Conservation (phyloP, 2,888 invertebrate genomes). For the Gastrophysa polygoni region DNA sequence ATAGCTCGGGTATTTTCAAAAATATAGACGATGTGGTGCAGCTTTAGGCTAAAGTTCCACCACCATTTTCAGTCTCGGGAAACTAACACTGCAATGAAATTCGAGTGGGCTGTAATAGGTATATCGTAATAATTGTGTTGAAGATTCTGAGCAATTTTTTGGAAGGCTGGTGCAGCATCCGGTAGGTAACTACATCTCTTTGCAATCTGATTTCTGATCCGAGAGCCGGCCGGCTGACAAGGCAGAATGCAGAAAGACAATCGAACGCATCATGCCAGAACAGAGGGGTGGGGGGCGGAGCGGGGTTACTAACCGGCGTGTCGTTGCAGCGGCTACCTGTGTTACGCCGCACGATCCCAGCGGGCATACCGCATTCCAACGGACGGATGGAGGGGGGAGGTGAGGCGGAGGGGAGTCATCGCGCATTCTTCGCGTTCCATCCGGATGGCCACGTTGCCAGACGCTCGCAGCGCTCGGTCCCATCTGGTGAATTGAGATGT, state of each 20-base stretch:
- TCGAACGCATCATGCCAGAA: constrained; percentile 37
- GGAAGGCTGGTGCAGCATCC: too few species aligned
- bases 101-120: too few species aligned
- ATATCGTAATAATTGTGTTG: too few species aligned
- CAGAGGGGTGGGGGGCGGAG: constrained; percentile 37
- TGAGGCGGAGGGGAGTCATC: constrained; percentile 44
- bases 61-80: too few species aligned
- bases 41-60: too few species aligned
- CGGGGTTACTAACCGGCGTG: constrained; percentile 30
- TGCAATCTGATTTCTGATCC: too few species aligned
- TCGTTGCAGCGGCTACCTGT: constrained; percentile 51
- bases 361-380: constrained; percentile 62
- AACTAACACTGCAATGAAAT: too few species aligned
- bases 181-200: too few species aligned
- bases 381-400: constrained; percentile 51
- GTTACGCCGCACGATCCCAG: constrained; percentile 58
- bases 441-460: neutral
- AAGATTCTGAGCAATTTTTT: too few species aligned
- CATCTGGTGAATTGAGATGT: neutral
- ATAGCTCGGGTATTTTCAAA: too few species aligned
- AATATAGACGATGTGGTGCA: too few species aligned
- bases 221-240: neutral
- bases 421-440: constrained; percentile 34
- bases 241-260: constrained; percentile 30
- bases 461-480: constrained; percentile 5